Evolutionary conservation across 2,113 vertebrate genomes (phyloP).

Genomic region (Aplodontia rufa): DNA sequence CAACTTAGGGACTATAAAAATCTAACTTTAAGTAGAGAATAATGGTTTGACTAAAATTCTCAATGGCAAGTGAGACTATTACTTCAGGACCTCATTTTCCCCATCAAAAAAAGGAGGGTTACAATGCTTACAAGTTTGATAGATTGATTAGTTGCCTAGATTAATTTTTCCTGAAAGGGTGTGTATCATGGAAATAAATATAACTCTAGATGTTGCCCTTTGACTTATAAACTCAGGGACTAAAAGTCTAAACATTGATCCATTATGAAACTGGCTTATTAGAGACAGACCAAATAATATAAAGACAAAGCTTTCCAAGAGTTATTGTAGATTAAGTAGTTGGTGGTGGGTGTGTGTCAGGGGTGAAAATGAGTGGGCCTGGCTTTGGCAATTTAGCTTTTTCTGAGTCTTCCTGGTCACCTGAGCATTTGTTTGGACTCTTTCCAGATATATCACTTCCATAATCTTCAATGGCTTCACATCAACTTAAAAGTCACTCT

Average conservation of each 20-base stretch:
- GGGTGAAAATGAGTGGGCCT: neutral
- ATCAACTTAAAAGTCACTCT: neutral
- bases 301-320: neutral
- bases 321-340: neutral
- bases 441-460: neutral
- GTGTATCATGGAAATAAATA: neutral
- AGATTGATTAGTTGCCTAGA: neutral
- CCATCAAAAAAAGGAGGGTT: neutral
- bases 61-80: neutral
- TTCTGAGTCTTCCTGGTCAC: neutral
- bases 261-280: neutral
- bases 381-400: neutral
- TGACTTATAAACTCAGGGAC: neutral
- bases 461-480: neutral
- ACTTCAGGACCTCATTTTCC: neutral
- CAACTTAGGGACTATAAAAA: neutral
- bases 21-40: neutral
- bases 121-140: neutral
- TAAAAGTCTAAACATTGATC: neutral
- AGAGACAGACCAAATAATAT: neutral
- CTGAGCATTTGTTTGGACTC: neutral
- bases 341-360: neutral
- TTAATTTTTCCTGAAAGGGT: neutral
- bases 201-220: neutral
- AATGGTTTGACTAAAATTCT: neutral